A percentile compares a stretch with the other conserved stretches of the same genome.
These are phyloP conservation scores for Tanypteryx hageni DNA, from an alignment of 2,888 invertebrate genomes.

Conservation along the genomic window DNA sequence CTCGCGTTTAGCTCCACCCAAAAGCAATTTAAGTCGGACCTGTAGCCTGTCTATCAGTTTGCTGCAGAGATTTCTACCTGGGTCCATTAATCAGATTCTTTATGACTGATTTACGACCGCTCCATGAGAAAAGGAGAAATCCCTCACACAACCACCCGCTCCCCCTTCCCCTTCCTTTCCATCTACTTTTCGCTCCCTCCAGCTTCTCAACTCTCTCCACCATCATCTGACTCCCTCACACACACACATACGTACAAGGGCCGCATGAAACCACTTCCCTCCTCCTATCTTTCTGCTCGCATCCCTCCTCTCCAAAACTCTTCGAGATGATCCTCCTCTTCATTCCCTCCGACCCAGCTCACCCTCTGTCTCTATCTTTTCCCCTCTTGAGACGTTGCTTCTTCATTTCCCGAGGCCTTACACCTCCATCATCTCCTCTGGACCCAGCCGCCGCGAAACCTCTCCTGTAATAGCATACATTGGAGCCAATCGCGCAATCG, in stretches of 20 bases:
- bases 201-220: not conserved
- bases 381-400: not conserved
- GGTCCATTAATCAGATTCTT: conserved; percentile 64
- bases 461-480: conserved; percentile 46
- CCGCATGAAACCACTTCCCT: not conserved
- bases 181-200: not conserved
- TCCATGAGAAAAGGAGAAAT: conserved; percentile 60
- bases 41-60: conserved; percentile 65
- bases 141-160: not conserved
- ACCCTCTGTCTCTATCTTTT: not conserved
- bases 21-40: conserved; percentile 65
- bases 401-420: conserved; percentile 5
- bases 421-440: not conserved
- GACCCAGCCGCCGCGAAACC: not conserved
- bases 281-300: not conserved
- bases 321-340: not conserved
- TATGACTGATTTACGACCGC: conserved; percentile 65
- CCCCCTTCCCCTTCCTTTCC: not conserved
- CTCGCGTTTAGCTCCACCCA: conserved; percentile 65
- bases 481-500: not conserved
- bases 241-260: not conserved
- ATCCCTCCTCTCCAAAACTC: not conserved
- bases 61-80: conserved; percentile 65
- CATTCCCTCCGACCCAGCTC: not conserved
- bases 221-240: not conserved